Conservation (phyloP, 2,888 invertebrate species). For the Acheta domesticus region DNA sequence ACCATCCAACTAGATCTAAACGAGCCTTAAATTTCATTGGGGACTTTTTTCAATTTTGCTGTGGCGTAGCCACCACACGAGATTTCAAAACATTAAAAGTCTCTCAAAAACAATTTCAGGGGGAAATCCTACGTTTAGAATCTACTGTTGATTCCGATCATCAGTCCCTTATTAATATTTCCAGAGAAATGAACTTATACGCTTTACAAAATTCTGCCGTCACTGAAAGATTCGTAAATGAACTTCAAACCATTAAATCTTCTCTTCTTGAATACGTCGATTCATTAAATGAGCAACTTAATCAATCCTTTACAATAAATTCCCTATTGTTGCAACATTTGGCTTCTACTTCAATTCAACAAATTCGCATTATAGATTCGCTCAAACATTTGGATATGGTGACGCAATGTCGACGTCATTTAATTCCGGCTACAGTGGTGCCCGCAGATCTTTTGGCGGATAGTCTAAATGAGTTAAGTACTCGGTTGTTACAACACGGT, state of each 20-base stretch:
- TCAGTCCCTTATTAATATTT: no score
- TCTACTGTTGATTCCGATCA: neutral
- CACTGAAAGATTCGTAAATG: no score
- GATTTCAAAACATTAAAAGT: neutral
- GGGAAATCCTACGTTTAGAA: neutral
- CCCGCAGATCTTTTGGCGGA: neutral
- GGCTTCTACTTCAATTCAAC: neutral
- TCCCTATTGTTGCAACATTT: neutral
- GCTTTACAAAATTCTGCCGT: no score
- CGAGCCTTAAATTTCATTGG: neutral
- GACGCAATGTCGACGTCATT: neutral
- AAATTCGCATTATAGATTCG: neutral
- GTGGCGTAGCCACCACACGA: neutral
- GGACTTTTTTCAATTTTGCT: neutral
- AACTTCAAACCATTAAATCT: no score
- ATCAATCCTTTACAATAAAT: no score
- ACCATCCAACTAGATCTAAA: neutral
- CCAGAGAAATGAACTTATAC: no score
- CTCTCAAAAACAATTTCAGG: neutral
- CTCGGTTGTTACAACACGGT: neutral
- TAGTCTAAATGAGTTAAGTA: neutral
- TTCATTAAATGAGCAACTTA: no score
- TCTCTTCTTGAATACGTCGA: no score
- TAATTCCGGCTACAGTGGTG: neutral
- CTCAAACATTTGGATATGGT: neutral